phyloP scores from a whole-genome alignment of 2,113 vertebrate species.

The Coptodon bakossiorum region DNA sequence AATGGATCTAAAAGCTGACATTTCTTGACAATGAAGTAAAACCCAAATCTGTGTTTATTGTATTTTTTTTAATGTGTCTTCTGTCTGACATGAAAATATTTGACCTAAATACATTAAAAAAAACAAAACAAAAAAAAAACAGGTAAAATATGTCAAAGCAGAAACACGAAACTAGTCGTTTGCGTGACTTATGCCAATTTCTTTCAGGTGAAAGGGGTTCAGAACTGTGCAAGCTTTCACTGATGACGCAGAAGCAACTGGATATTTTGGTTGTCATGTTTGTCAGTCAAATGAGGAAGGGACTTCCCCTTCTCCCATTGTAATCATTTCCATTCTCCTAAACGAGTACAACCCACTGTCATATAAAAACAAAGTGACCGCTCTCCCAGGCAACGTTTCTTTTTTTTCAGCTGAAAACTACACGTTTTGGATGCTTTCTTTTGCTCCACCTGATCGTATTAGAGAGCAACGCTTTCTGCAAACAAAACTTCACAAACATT shows the following conservation, averaged over 20 bases:
- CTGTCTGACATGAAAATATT: background rate
- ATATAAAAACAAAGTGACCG: background rate
- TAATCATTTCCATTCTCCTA: background rate
- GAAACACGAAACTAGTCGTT: background rate
- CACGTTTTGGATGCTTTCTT: background rate
- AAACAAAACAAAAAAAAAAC: fast-evolving
- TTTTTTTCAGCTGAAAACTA: background rate
- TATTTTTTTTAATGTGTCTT: background rate
- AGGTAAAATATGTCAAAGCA: background rate
- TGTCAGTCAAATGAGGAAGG: conserved; percentile 17
- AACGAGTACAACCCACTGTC: background rate
- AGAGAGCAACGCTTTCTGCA: background rate
- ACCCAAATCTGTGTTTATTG: background rate
- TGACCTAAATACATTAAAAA: background rate
- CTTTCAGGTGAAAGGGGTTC: background rate
- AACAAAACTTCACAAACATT: background rate
- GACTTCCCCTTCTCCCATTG: background rate
- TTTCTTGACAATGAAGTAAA: background rate
- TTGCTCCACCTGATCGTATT: background rate
- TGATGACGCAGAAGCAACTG: conserved; percentile 4
- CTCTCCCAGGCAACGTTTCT: background rate
- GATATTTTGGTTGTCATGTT: background rate
- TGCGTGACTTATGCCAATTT: background rate
- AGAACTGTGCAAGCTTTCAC: background rate
- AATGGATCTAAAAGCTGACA: background rate